Evolutionary conservation across 1,140 invertebrate genomes (phyloP).

Genomic region (Drosophila murphyi): DNA sequence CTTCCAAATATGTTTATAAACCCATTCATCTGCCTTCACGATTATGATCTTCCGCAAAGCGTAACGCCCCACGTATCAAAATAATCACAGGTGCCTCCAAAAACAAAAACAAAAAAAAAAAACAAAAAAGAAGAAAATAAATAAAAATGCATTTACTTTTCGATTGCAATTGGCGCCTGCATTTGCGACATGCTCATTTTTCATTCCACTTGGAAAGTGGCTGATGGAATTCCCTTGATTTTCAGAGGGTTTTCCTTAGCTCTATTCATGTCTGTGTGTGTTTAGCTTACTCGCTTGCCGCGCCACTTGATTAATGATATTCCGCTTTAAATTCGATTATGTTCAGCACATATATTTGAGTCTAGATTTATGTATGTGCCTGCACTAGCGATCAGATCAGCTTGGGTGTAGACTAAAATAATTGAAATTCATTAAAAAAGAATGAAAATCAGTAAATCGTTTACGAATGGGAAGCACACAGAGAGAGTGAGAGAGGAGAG

Average conservation of each 20-base stretch:
- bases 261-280: conserved; percentile 18
- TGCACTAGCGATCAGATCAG: conserved; percentile 7
- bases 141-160: conserved; percentile 26
- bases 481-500: too few species aligned
- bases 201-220: conserved; percentile 44
- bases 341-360: conserved; percentile 23
- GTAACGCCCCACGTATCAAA: conserved; percentile 30
- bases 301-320: conserved; percentile 69
- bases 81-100: conserved; percentile 36
- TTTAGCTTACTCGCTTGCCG: conserved; percentile 11
- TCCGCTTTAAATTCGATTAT: conserved; percentile 73
- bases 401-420: neutral
- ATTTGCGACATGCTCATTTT: conserved; percentile 66
- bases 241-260: conserved; percentile 7
- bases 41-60: conserved; percentile 23
- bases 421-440: neutral
- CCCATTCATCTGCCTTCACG: conserved; percentile 65
- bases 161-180: conserved; percentile 74
- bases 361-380: conserved; percentile 1
- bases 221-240: neutral
- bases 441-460: neutral
- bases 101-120: too few species aligned
- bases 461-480: neutral
- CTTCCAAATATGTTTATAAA: conserved; percentile 81
- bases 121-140: too few species aligned